These are phyloP conservation scores for Sinocyclocheilus anophthalmus DNA, from an alignment of 2,113 vertebrate genomes.

Conservation along the genomic window DNA sequence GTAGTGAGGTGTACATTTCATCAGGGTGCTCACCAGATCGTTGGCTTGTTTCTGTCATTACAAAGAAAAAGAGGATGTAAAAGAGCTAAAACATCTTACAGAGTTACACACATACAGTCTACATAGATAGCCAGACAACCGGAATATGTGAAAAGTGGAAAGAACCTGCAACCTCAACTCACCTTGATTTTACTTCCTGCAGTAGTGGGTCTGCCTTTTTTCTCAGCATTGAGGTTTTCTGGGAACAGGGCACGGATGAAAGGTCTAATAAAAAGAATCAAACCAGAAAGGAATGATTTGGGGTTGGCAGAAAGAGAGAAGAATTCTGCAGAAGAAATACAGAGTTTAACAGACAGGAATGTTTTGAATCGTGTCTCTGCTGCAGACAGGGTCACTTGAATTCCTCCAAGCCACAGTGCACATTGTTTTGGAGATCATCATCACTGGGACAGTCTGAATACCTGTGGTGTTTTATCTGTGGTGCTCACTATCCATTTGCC, in stretches of 20 bases:
- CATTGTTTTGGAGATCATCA: too few relatives aligned
- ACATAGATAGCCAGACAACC: background rate
- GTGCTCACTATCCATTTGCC: too few relatives aligned
- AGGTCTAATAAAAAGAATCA: conserved; percentile 71
- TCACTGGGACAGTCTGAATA: too few relatives aligned
- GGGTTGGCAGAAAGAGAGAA: background rate
- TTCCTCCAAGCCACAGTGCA: background rate
- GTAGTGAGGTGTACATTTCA: conserved; percentile 98
- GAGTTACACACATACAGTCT: background rate
- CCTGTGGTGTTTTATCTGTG: too few relatives aligned
- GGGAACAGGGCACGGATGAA: conserved; percentile 94
- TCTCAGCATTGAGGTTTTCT: conserved; percentile 95
- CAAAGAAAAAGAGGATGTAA: conserved; percentile 40
- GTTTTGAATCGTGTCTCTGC: conserved; percentile 16
- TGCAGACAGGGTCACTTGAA: conserved; percentile 28
- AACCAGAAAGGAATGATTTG: conserved; percentile 31
- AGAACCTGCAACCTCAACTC: conserved; percentile 28
- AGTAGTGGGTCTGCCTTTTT: conserved; percentile 96
- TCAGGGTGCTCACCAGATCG: conserved; percentile 92
- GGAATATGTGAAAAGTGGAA: conserved; percentile 27
- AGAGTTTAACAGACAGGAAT: conserved; percentile 4
- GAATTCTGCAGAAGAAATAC: background rate
- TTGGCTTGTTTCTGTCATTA: conserved; percentile 93
- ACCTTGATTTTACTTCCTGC: conserved; percentile 99
- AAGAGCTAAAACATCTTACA: background rate